These are phyloP conservation scores for Tipula helvola DNA, from an alignment of 2,888 invertebrate species.

Conservation along the genomic window DNA sequence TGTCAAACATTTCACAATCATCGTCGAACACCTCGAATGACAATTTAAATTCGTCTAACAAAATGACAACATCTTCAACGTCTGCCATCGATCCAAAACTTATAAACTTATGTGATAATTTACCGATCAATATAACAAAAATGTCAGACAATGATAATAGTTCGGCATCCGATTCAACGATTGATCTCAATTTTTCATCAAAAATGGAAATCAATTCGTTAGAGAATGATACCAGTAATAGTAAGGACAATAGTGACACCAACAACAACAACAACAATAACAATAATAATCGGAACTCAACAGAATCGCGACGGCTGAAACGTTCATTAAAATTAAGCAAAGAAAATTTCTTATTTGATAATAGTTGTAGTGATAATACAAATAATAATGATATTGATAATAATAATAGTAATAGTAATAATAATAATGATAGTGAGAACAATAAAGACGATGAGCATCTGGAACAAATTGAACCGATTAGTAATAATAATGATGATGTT, in stretches of 20 bases:
- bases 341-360: constrained; percentile 35
- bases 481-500: not conserved
- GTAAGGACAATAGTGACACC: constrained; percentile 23
- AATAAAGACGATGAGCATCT: not conserved
- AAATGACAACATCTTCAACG: not conserved
- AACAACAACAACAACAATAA: constrained; percentile 21
- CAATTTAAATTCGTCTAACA: not conserved
- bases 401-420: constrained; percentile 21
- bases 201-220: not conserved
- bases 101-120: constrained; percentile 58
- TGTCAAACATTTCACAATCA: constrained; percentile 20
- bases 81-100: constrained; percentile 46
- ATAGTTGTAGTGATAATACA: constrained; percentile 19
- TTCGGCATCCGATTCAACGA: constrained; percentile 12
- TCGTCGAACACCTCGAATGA: constrained; percentile 6
- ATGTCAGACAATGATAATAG: constrained; percentile 22
- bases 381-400: constrained; percentile 24
- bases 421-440: constrained; percentile 22
- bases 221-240: constrained; percentile 13
- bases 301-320: constrained; percentile 26
- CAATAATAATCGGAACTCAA: constrained; percentile 17
- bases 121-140: constrained; percentile 45
- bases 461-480: not conserved
- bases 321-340: constrained; percentile 33
- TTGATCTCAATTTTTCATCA: constrained; percentile 8